phyloP scores from a whole-genome alignment of 2,797 vertebrate genomes.

The Notoglanidium macrostoma region DNA sequence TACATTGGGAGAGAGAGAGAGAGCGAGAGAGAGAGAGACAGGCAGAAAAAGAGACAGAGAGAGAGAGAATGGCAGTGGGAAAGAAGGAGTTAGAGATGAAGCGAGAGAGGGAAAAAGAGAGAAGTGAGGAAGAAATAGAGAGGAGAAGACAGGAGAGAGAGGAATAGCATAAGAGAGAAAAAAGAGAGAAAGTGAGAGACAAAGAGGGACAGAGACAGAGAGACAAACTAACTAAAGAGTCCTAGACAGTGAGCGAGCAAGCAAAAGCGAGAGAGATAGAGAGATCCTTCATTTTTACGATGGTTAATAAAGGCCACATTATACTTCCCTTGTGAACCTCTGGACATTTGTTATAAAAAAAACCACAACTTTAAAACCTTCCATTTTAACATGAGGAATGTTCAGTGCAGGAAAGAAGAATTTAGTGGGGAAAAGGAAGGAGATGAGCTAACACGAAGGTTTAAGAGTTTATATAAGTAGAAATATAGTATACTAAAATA shows the following conservation, averaged over 20 bases:
- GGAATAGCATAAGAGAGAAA: background rate
- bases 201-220: background rate
- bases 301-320: background rate
- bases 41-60: background rate
- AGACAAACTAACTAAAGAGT: background rate
- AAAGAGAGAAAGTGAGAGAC: background rate
- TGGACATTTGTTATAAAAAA: slow-evolving; percentile 9
- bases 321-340: background rate
- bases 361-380: background rate
- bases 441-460: background rate
- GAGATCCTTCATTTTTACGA: background rate
- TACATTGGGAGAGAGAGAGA: background rate
- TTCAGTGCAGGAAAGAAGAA: background rate
- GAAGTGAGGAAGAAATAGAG: background rate
- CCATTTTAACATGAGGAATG: background rate
- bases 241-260: no score
- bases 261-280: slow-evolving; percentile 4
- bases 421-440: background rate
- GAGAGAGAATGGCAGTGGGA: background rate
- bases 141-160: background rate
- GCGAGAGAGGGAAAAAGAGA: background rate
- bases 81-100: background rate
- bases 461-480: background rate
- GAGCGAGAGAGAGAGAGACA: background rate
- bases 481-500: background rate